Conservation (phyloP, 2,797 vertebrate species). For the Taenioides sp. region DNA sequence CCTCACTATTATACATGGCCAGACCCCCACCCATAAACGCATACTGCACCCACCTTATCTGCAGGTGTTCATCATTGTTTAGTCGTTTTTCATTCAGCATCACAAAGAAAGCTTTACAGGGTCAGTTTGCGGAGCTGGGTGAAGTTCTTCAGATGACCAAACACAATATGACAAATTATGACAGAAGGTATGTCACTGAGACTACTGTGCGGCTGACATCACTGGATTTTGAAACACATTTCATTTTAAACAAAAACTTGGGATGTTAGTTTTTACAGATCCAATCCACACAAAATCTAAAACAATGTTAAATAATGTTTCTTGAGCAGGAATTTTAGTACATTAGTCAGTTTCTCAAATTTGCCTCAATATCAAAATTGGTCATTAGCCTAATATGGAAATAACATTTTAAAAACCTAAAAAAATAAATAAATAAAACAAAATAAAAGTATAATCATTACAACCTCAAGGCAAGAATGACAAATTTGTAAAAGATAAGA, state of each 20-base stretch:
- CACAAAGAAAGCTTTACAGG: slow-evolving; percentile 37
- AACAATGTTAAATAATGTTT: neutral
- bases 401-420: neutral
- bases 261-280: neutral
- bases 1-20: slow-evolving; percentile 45
- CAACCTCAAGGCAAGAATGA: neutral
- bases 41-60: slow-evolving; percentile 47
- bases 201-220: neutral
- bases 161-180: slow-evolving; percentile 57
- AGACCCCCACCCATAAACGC: slow-evolving; percentile 41
- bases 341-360: neutral
- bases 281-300: neutral
- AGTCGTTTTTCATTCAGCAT: slow-evolving; percentile 32
- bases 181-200: slow-evolving; percentile 42
- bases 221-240: neutral
- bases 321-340: neutral
- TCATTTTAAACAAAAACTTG: neutral
- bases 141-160: slow-evolving; percentile 29
- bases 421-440: too few species aligned
- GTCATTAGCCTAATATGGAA: neutral
- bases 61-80: slow-evolving; percentile 40
- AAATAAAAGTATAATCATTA: neutral
- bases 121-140: slow-evolving; percentile 38
- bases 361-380: neutral
- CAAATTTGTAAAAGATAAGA: neutral